Conservation (phyloP, 2,888 invertebrate genomes). For the Tachystola acroxantha region DNA sequence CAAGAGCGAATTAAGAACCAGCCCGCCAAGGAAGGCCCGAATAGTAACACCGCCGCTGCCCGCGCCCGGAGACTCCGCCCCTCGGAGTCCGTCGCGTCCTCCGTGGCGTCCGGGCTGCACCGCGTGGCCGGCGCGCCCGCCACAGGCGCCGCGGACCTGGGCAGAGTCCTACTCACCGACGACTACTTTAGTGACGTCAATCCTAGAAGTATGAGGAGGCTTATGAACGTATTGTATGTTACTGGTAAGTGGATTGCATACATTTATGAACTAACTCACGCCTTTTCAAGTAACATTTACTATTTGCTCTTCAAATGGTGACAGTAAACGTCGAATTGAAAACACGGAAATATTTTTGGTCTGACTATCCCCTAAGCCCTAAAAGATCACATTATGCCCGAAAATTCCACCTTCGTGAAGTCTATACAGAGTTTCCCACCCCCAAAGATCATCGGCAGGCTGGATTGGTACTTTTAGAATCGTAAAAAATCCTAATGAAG, state of each 20-base stretch:
- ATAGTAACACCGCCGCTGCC: conserved; percentile 64
- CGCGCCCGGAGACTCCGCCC: conserved; percentile 85
- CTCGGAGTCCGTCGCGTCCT: conserved; percentile 94
- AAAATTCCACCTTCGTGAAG: no score
- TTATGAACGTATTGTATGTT: conserved; percentile 98
- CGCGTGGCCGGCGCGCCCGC: conserved; percentile 63
- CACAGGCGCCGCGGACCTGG: conserved; percentile 81
- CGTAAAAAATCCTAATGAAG: no score
- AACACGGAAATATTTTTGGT: no score
- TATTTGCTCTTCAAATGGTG: no score
- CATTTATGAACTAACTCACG: no score
- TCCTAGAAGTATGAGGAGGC: conserved; percentile 95
- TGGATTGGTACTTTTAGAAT: no score
- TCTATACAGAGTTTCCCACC: no score
- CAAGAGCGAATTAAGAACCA: conserved; percentile 87
- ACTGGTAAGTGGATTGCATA: conserved; percentile 81
- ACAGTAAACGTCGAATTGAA: no score
- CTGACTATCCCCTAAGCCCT: no score
- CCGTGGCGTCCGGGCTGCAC: conserved; percentile 92
- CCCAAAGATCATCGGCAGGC: no score
- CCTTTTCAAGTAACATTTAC: no score
- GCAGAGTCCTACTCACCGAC: conserved; percentile 94
- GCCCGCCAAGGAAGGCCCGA: conserved; percentile 76
- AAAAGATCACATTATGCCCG: no score
- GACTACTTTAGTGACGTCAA: conserved; percentile 99